phyloP scores from a whole-genome alignment of 2,888 invertebrate species.

The Drosophila maculinotata region DNA sequence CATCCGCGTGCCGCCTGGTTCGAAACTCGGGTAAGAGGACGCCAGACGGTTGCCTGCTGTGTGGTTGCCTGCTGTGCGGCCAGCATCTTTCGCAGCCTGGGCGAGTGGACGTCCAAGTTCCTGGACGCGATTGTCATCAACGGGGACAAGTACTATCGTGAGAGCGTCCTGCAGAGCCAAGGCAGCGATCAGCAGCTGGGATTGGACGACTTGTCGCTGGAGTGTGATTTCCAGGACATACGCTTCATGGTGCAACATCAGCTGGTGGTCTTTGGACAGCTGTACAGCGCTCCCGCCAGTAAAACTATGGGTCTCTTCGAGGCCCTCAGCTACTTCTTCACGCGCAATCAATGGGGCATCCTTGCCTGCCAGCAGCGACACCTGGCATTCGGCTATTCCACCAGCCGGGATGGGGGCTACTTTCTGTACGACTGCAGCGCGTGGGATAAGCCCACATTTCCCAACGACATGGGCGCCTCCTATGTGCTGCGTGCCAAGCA shows the following conservation, averaged over 20 bases:
- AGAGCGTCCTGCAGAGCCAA: slow-evolving; percentile 85
- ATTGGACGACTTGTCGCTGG: slow-evolving; percentile 86
- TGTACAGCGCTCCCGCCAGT: slow-evolving; percentile 84
- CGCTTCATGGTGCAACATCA: slow-evolving; percentile 86
- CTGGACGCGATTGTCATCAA: slow-evolving; percentile 87
- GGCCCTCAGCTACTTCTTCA: slow-evolving; percentile 87
- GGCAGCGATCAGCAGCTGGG: slow-evolving; percentile 86
- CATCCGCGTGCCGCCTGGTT: slow-evolving; percentile 88
- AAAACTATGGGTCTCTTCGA: slow-evolving; percentile 88
- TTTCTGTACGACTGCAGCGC: slow-evolving; percentile 89
- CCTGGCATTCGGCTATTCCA: slow-evolving; percentile 86
- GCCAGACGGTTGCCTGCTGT: slow-evolving; percentile 88
- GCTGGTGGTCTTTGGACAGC: slow-evolving; percentile 87
- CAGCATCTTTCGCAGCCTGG: slow-evolving; percentile 86
- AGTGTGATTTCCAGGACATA: slow-evolving; percentile 87
- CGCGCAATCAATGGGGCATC: slow-evolving; percentile 86
- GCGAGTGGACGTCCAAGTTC: slow-evolving; percentile 88
- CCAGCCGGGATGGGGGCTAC: slow-evolving; percentile 85
- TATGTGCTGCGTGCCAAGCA: slow-evolving; percentile 87
- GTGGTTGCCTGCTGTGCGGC: slow-evolving; percentile 87
- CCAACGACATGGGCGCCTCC: slow-evolving; percentile 86
- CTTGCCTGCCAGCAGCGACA: slow-evolving; percentile 86
- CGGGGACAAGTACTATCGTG: slow-evolving; percentile 87
- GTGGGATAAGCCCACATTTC: slow-evolving; percentile 87
- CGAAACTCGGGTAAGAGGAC: slow-evolving; percentile 86